A percentile compares a stretch with the other conserved stretches of the same genome.
These are phyloP conservation scores for Galerucella nymphaeae DNA, from an alignment of 2,888 invertebrate species.

Conservation along the genomic window DNA sequence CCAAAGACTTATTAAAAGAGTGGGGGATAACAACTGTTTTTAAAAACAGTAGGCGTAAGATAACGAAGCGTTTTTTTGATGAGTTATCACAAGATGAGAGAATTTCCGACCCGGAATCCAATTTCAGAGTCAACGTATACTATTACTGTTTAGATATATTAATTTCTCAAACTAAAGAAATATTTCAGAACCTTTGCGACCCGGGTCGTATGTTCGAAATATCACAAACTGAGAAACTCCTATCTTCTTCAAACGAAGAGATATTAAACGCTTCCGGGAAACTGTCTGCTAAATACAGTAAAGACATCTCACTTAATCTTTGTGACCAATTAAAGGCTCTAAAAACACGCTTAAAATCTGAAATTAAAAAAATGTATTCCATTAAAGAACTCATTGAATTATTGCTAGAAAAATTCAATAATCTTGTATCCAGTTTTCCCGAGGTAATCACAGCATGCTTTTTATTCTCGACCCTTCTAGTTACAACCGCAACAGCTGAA, in stretches of 20 bases:
- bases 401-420: constrained; percentile 50
- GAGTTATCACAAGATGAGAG: constrained; percentile 47
- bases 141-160: constrained; percentile 45
- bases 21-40: constrained; percentile 46
- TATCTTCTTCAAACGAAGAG: constrained; percentile 52
- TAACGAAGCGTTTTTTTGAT: constrained; percentile 43
- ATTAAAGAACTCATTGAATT: constrained; percentile 51
- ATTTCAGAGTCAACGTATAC: constrained; percentile 40
- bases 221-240: constrained; percentile 48
- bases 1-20: constrained; percentile 48
- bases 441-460: constrained; percentile 50
- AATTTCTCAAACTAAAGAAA: constrained; percentile 34
- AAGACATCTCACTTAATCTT: constrained; percentile 47
- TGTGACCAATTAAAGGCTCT: constrained; percentile 49
- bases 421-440: constrained; percentile 48
- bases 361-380: constrained; percentile 49
- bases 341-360: constrained; percentile 39
- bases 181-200: constrained; percentile 19
- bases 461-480: constrained; percentile 47
- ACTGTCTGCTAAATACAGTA: constrained; percentile 40
- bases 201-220: constrained; percentile 19
- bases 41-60: constrained; percentile 16
- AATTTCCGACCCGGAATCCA: constrained; percentile 44
- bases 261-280: constrained; percentile 34
- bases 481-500: constrained; percentile 44